These are phyloP conservation scores for Strix occidentalis DNA, from an alignment of 2,797 vertebrate species.

Conservation along the genomic window DNA sequence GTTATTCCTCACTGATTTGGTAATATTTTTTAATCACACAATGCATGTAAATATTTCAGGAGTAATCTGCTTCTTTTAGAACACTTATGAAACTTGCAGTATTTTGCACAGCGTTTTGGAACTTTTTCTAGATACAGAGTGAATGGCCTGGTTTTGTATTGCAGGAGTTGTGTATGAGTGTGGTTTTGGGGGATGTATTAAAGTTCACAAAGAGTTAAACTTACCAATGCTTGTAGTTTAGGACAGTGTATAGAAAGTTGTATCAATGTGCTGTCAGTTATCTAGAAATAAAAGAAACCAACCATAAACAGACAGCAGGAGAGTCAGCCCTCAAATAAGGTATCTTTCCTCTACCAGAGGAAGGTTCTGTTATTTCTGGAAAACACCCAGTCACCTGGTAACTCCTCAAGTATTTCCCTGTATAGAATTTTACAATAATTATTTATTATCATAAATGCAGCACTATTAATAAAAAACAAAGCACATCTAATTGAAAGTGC, in stretches of 20 bases:
- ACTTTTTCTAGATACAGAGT: not conserved
- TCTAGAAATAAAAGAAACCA: slow-evolving; percentile 72
- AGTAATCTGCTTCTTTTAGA: not conserved
- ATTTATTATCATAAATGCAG: not conserved
- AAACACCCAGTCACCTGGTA: not conserved
- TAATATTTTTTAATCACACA: not conserved
- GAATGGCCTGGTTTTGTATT: not conserved
- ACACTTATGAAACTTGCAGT: not conserved
- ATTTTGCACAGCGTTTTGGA: not conserved
- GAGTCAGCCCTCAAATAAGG: not conserved
- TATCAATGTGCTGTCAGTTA: slow-evolving; percentile 90
- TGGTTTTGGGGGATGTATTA: too few species aligned
- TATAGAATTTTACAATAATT: not conserved
- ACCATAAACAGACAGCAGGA: not conserved
- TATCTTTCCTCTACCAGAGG: not conserved
- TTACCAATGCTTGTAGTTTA: slow-evolving; percentile 88
- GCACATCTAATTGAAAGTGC: not conserved
- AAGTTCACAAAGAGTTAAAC: not conserved
- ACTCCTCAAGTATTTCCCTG: not conserved
- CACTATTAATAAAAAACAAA: not conserved
- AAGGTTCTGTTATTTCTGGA: not conserved
- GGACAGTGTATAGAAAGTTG: slow-evolving; percentile 92
- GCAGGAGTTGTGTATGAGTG: not conserved
- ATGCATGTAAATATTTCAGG: not conserved
- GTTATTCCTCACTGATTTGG: not conserved